Base-by-base conservation (phyloP, 2,888 invertebrate species). In the Drosophila antonietae region DNA sequence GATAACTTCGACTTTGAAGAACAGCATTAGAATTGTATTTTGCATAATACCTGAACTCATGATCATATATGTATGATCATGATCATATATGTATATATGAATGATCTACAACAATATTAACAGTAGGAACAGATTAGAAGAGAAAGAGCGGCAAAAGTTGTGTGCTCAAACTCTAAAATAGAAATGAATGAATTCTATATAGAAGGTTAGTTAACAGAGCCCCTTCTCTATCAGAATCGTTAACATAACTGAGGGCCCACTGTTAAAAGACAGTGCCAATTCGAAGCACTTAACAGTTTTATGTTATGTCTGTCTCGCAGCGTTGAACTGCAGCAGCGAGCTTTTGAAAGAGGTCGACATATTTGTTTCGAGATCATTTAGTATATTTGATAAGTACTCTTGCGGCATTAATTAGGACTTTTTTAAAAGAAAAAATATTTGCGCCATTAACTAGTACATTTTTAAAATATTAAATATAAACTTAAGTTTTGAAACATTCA, bases 271-370 rank as follows among this genome's bases (percentile, higher is more conserved):
- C 15, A 37, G 7, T 23, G 7, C 12, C 12, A 2, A 20, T 33
- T 18, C 12, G 10, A 23, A 14, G 18, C 20, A 52, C 8, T 39
- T 52, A 53, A 23, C 53, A 53, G 15, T 31, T 15, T 6, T 0
- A 20, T 57, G 33, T 44, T 57, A 15, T 15, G 5, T 4, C 2
- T 14, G 14, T 9, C 1, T 35, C 58, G 35, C 5, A 65, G 20
- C 79, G 35, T 14, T 28, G 6, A 23, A 14, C 41, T 28, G 43
- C n/a, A 55, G 5, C 65, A 70, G 10, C 12, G 18, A 73, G 76
- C 70, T 70, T 47, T 49, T 47, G 41, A 69, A 20, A 62, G 64
- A 8, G 18, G 0, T 12, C 37, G 41, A 46, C 41, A 61, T 1
- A 33, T 63, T 60, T 53, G 12, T 8, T 46, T 55, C 8, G n/a